Evolutionary conservation across 2,888 invertebrate genomes (phyloP).

Genomic region (Prosopocoilus inquinatus): DNA sequence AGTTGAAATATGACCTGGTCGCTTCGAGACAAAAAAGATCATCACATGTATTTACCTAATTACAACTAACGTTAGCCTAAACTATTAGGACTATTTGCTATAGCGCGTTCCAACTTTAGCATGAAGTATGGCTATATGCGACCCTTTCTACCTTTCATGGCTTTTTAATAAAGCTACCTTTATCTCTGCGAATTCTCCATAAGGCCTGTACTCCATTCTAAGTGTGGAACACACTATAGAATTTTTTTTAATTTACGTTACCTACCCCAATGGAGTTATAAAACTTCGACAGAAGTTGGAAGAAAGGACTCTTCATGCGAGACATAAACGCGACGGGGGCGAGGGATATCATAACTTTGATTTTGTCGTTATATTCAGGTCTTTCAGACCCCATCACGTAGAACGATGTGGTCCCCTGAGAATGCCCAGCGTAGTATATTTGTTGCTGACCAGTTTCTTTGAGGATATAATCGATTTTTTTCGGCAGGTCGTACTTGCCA

Average conservation of each 20-base stretch:
- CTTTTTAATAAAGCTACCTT: too few species aligned
- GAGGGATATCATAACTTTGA: constrained; percentile 58
- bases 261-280: not conserved
- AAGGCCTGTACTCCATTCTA: too few species aligned
- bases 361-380: constrained; percentile 61
- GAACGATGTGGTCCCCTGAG: constrained; percentile 62
- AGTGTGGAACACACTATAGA: too few species aligned
- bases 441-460: constrained; percentile 55
- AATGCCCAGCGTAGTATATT: constrained; percentile 71
- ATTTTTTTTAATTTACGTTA: not conserved
- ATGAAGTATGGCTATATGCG: too few species aligned
- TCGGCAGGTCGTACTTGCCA: constrained; percentile 71
- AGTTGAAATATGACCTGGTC: too few species aligned
- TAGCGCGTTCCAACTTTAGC: too few species aligned
- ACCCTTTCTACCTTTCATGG: too few species aligned
- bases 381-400: constrained; percentile 59
- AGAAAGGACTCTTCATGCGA: constrained; percentile 53
- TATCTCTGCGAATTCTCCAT: too few species aligned
- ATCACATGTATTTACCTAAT: too few species aligned
- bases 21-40: too few species aligned
- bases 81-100: too few species aligned
- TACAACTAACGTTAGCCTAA: too few species aligned
- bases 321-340: constrained; percentile 61
- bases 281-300: constrained; percentile 32
- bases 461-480: constrained; percentile 68